Percentiles rank a stretch among this genome's conserved stretches.
Conservation (phyloP, 2,113 vertebrate species). For the Scomber colias region DNA sequence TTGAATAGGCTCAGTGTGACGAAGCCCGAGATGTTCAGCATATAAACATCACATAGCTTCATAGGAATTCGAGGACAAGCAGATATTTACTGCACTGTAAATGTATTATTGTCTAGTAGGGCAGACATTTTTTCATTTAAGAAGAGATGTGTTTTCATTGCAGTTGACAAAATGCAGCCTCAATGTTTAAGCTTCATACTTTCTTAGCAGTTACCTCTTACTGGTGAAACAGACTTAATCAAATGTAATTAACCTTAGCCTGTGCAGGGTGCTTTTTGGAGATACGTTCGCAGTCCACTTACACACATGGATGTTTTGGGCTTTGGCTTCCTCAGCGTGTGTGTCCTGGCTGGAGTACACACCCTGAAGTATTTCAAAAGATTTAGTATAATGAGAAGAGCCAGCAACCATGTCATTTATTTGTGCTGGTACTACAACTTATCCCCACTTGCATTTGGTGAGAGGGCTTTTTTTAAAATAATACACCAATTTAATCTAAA, state of each 20-base stretch:
- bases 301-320: not conserved
- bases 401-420: slow-evolving; percentile 34
- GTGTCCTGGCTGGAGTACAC: slow-evolving; percentile 6
- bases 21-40: not conserved
- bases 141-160: not conserved
- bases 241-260: slow-evolving; percentile 2
- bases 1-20: not conserved
- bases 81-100: not conserved
- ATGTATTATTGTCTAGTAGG: not conserved
- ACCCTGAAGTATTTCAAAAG: slow-evolving; percentile 16
- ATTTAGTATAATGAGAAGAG: slow-evolving; percentile 43
- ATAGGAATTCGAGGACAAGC: not conserved
- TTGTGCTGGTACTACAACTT: slow-evolving; percentile 19
- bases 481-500: too few relatives aligned
- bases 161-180: too few relatives aligned
- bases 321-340: not conserved
- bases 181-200: not conserved
- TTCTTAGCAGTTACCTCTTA: not conserved
- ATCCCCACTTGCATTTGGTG: slow-evolving; percentile 1
- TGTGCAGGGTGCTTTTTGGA: not conserved
- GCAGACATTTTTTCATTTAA: too few relatives aligned
- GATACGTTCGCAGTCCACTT: not conserved
- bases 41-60: not conserved
- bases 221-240: slow-evolving; percentile 2
- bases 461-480: not conserved